Base-by-base conservation (phyloP, 2,888 invertebrate genomes). In the Pyrrhosoma nymphula region DNA sequence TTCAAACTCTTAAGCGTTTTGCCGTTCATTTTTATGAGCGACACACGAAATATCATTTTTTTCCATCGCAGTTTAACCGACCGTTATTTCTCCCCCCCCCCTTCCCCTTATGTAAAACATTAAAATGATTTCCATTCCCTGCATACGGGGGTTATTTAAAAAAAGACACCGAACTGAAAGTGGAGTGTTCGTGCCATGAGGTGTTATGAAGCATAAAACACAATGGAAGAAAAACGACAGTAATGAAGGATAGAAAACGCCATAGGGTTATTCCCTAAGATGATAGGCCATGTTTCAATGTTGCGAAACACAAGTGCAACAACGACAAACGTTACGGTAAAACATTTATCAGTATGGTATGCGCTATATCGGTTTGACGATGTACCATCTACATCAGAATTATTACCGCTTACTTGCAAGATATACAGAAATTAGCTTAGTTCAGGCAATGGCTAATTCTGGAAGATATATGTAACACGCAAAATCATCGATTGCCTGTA, bases 1-100 rank as follows among this genome's bases (percentile, higher is more conserved):
- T 82, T 35, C 30, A 82, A 60, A 82, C 35, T 82, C 82, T 82
- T 60, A 16, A 82, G 82, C 82, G 82, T 82, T 82, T 82, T 82
- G 16, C 82, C 82, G 26, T 82, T 82, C 82, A 82, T 82, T 82
- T 82, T 82, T 82, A 82, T 82, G 82, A 82, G 35, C 82, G 82
- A 35, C 82, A 82, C 82, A 35, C 82, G 82, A 82, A 82, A 82
- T 82, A 82, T 82, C 82, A 82, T 35, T 82, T 82, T 35, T 82
- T 35, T 35, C 82, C 82, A 82, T 82, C 82, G 35, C 35, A 16
- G 82, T 18, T 82, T 82, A 82, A 82, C 82, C 82, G 82, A 82
- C 82, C 82, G 35, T 82, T 30, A 82, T 82, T 82, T 82, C 82
- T 69, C 18, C 20, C n/a, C 69, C 69, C 16, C 3, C 16, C 60